Base-by-base conservation (phyloP, 2,113 vertebrate species). In the Chunga burmeisteri region DNA sequence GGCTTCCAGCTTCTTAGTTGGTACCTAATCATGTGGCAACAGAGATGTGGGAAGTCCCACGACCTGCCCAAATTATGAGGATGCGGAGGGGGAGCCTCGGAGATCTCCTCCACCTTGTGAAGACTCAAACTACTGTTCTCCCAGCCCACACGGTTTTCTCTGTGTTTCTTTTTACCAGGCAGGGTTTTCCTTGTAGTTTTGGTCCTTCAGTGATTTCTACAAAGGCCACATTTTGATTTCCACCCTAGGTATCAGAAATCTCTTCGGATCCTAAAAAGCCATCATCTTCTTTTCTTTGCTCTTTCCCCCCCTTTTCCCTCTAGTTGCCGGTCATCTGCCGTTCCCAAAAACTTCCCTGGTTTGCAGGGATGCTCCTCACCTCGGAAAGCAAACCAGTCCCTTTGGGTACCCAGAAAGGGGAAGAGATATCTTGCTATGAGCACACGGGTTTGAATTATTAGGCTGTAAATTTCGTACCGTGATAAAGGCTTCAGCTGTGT, bases 401-500 rank as follows among this genome's bases (percentile, higher is more conserved):
- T 88, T 87, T 47, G 22, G 50, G 13, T 74, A 73, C 23, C 25
- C 50, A 50, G 67, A 55, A 68, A 93, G 38, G 16, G 58, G 19
- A 59, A 81, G 17, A 84, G 18, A 70, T 67, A 89, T 88, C 91
- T 95, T 95, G 75, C 78, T 80, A 75, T 29, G 84, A 21, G 21
- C 78, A 22, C 63, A 42, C 42, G 36, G 53, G 49, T 86, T 93
- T 92, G 59, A 90, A 91, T 91, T 95, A 92, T 86, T 93, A 88
- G 93, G 46, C 90, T 96, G 79, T 96, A 97, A 97, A 97, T 88
- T 97, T 96, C 85, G 53, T 97, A 88, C 92, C 70, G 58, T 92
- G 96, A 96, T 96, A 97, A 96, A 95, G 94, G 78, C 81, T 95
- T 96, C 91, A 91, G 91, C 74, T 89, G 87, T 55, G 79, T 95